Percentiles rank a stretch among this genome's conserved stretches.
Conservation (phyloP, 2,113 vertebrate species). For the Theristicus caerulescens region DNA sequence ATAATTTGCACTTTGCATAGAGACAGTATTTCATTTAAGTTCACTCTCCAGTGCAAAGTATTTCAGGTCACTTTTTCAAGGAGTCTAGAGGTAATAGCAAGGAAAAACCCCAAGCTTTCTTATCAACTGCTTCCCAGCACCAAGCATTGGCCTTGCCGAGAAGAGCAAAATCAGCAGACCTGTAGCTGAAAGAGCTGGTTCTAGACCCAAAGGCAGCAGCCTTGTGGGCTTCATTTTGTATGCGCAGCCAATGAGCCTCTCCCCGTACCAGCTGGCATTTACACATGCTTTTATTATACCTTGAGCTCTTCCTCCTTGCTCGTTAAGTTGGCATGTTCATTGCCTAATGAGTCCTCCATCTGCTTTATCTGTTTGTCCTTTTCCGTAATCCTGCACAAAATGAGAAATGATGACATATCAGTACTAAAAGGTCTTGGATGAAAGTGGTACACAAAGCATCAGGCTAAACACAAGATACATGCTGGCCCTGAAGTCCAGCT, state of each 20-base stretch:
- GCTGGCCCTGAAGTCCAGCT: background rate
- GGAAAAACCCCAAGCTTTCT: background rate
- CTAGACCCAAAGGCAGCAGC: background rate
- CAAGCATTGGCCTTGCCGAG: background rate
- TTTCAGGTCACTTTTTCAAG: background rate
- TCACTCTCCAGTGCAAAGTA: background rate
- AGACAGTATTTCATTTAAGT: background rate
- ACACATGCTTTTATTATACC: slow-evolving; percentile 53
- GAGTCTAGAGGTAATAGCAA: background rate
- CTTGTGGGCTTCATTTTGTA: background rate
- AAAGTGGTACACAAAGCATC: background rate
- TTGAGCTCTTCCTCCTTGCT: slow-evolving; percentile 83
- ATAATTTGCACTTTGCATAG: background rate
- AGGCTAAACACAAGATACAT: background rate
- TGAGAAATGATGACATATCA: background rate
- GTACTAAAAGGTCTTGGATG: background rate
- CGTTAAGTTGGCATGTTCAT: slow-evolving; percentile 73
- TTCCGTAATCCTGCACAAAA: slow-evolving; percentile 75
- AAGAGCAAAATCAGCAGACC: background rate
- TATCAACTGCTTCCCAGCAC: background rate
- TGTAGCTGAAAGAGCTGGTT: background rate
- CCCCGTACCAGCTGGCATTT: background rate
- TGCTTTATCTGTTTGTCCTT: slow-evolving; percentile 82
- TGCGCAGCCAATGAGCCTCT: background rate
- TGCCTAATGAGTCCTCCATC: slow-evolving; percentile 80